phyloP scores from a whole-genome alignment of 2,797 vertebrate genomes.

The Smutsia temminckii region DNA sequence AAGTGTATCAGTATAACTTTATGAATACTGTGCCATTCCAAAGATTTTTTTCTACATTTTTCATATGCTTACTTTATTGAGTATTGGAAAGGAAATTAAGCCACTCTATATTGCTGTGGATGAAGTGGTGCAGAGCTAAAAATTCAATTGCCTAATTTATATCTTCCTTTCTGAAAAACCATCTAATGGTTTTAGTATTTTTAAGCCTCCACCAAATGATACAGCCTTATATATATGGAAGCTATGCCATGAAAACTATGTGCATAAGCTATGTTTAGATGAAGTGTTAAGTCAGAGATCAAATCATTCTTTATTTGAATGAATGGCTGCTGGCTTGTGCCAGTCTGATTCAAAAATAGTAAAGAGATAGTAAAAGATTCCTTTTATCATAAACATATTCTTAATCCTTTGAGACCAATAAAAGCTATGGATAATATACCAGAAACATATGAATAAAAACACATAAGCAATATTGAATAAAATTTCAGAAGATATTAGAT shows the following conservation, averaged over 20 bases:
- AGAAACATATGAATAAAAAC: background rate
- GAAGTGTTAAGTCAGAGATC: slow-evolving; percentile 15
- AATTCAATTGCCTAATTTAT: slow-evolving; percentile 30
- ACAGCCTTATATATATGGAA: background rate
- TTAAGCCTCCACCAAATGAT: background rate
- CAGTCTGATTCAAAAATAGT: background rate
- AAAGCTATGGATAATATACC: background rate
- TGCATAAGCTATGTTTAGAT: background rate
- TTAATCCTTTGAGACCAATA: background rate
- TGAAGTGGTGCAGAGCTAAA: slow-evolving; percentile 30
- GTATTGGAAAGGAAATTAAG: slow-evolving; percentile 50
- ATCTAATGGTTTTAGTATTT: background rate
- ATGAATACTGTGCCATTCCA: background rate
- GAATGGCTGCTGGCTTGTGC: background rate
- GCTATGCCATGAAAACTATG: background rate
- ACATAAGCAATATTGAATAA: background rate
- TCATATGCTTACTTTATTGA: slow-evolving; percentile 37
- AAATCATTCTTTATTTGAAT: slow-evolving; percentile 19
- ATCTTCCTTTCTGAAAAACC: slow-evolving; percentile 18
- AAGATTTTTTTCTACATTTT: slow-evolving; percentile 28
- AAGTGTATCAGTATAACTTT: background rate
- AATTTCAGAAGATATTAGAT: background rate
- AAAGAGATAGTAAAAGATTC: background rate
- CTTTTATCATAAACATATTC: background rate
- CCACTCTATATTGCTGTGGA: background rate